phyloP scores from a whole-genome alignment of 2,797 vertebrate genomes.

The Poecilia gillii region DNA sequence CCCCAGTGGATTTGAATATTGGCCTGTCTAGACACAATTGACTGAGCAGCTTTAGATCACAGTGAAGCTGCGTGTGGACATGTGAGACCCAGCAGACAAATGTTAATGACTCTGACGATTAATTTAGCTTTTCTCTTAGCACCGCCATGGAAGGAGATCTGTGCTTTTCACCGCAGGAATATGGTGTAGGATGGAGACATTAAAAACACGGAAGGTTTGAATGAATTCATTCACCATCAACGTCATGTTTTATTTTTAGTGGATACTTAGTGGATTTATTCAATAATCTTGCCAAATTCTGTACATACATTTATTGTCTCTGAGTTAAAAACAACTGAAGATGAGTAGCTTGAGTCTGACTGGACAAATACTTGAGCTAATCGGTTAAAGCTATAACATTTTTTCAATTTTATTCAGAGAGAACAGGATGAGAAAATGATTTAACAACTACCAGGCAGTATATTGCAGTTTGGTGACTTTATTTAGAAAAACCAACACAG shows the following conservation, averaged over 20 bases:
- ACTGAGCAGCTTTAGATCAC: neutral
- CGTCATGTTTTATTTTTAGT: neutral
- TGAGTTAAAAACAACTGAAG: neutral
- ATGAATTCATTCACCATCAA: neutral
- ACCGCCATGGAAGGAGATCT: neutral
- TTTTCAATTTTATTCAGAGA: neutral
- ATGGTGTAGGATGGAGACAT: neutral
- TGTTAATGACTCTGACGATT: slow-evolving; percentile 11
- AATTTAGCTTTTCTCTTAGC: neutral
- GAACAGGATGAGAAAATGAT: neutral
- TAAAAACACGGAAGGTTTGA: neutral
- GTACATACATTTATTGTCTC: neutral
- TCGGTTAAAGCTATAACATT: neutral
- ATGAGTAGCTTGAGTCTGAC: neutral
- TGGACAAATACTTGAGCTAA: neutral
- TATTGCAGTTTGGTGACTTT: neutral
- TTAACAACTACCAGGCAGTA: neutral
- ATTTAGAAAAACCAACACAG: neutral
- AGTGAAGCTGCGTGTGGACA: slow-evolving; percentile 4
- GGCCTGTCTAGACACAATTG: slow-evolving; percentile 2
- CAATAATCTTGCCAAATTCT: neutral
- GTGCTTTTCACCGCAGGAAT: neutral
- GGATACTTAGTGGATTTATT: neutral
- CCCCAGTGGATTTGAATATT: slow-evolving; percentile 6
- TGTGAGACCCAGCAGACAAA: slow-evolving; percentile 6